A percentile compares a stretch with the other conserved stretches of the same genome.
These are phyloP conservation scores for Drosophila prolongata DNA, from an alignment of 2,888 invertebrate genomes.

Conservation along the genomic window DNA sequence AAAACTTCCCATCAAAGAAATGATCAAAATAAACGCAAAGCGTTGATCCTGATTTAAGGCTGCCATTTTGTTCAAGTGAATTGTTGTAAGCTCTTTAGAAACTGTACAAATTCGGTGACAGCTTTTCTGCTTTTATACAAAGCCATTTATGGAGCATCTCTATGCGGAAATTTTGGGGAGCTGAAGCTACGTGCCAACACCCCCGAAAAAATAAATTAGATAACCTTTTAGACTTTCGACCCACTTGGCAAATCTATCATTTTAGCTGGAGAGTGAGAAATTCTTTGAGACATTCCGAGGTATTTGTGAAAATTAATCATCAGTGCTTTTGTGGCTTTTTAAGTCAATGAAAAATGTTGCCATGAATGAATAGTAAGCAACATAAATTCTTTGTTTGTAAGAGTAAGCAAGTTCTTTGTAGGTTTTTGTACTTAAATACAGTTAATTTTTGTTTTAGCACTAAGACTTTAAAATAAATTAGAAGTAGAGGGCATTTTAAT, in stretches of 20 bases:
- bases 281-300: background rate
- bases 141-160: slow-evolving; percentile 41
- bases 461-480: no score
- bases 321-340: background rate
- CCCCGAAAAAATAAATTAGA: background rate
- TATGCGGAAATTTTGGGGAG: slow-evolving; percentile 57
- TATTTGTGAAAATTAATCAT: slow-evolving; percentile 10
- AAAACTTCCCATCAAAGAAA: slow-evolving; percentile 31
- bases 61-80: slow-evolving; percentile 39
- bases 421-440: no score
- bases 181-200: slow-evolving; percentile 40
- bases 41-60: slow-evolving; percentile 43
- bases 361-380: background rate
- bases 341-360: background rate
- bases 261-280: background rate
- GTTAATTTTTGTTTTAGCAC: no score
- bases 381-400: no score
- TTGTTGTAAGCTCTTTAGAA: slow-evolving; percentile 30
- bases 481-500: no score
- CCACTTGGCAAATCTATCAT: slow-evolving; percentile 17
- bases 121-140: slow-evolving; percentile 57
- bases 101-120: slow-evolving; percentile 45
- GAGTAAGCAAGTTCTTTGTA: no score
- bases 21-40: slow-evolving; percentile 44
- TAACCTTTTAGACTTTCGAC: background rate